These are phyloP conservation scores for Conger conger DNA, from an alignment of 2,113 vertebrate genomes.

Conservation along the genomic window DNA sequence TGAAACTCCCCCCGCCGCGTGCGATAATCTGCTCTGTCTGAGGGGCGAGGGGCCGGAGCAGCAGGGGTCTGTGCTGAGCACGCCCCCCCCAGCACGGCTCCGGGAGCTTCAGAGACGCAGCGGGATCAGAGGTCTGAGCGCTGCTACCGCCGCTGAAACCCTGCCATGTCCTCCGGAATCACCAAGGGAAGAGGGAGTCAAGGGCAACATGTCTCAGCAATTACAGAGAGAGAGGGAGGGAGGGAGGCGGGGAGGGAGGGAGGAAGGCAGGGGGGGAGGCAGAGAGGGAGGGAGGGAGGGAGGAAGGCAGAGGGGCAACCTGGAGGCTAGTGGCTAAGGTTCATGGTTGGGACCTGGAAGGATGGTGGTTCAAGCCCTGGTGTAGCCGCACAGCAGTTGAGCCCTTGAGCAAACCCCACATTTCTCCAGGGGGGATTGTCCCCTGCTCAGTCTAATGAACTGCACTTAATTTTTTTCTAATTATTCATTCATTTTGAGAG, in stretches of 20 bases:
- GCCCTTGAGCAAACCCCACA: no score
- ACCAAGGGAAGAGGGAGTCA: not conserved
- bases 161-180: not conserved
- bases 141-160: not conserved
- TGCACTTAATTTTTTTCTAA: no score
- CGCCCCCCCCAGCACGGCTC: not conserved
- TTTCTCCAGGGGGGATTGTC: no score
- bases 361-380: no score
- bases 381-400: no score
- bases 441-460: no score
- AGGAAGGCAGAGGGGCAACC: conserved; percentile 27
- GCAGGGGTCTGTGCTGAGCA: not conserved
- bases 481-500: no score
- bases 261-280: not conserved
- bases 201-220: not conserved
- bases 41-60: not conserved
- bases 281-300: conserved; percentile 5
- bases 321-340: no score
- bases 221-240: not conserved
- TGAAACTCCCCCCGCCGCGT: not conserved
- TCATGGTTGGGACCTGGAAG: no score
- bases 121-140: not conserved
- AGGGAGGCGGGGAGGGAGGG: not conserved
- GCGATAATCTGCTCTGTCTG: not conserved
- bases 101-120: not conserved